A percentile compares a stretch with the other conserved stretches of the same genome.
phyloP scores from a whole-genome alignment of 2,797 vertebrate species.

The Botia almorhae region DNA sequence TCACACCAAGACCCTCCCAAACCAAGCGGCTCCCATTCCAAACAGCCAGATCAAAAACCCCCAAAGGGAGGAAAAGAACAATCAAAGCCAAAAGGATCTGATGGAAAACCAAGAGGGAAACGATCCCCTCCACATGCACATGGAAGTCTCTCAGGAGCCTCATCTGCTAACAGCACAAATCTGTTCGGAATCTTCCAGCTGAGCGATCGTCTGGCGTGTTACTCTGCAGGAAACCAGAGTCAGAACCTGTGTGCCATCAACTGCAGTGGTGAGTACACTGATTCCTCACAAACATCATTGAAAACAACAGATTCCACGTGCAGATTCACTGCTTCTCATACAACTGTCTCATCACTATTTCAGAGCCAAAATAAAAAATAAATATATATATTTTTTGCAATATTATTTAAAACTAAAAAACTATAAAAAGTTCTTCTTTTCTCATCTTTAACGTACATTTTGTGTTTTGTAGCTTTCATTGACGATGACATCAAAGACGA shows the following conservation, averaged over 20 bases:
- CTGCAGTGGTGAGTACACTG: slow-evolving; percentile 41
- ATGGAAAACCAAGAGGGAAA: neutral
- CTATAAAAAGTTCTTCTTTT: too few relatives aligned
- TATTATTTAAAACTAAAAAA: too few relatives aligned
- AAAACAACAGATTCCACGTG: neutral
- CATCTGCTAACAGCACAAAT: neutral
- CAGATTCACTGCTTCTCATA: neutral
- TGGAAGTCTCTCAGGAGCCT: neutral
- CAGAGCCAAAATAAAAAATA: neutral
- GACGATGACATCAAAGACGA: slow-evolving; percentile 48
- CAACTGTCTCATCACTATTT: neutral
- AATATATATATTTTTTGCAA: too few relatives aligned
- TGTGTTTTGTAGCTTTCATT: slow-evolving; percentile 55
- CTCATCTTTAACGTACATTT: neutral
- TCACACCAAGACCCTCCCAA: neutral
- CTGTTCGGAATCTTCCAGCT: slow-evolving; percentile 60
- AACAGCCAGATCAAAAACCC: neutral
- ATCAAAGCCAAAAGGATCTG: neutral
- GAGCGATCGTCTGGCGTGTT: slow-evolving; percentile 32
- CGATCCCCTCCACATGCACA: neutral
- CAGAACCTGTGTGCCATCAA: slow-evolving; percentile 43
- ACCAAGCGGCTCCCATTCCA: neutral
- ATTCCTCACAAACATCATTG: neutral
- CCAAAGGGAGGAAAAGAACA: neutral
- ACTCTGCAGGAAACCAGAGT: slow-evolving; percentile 28